Evolutionary conservation across 2,888 invertebrate species (phyloP), one percentile per base, ranked within the genome.

Genomic region (Cataglyphis cursor): DNA sequence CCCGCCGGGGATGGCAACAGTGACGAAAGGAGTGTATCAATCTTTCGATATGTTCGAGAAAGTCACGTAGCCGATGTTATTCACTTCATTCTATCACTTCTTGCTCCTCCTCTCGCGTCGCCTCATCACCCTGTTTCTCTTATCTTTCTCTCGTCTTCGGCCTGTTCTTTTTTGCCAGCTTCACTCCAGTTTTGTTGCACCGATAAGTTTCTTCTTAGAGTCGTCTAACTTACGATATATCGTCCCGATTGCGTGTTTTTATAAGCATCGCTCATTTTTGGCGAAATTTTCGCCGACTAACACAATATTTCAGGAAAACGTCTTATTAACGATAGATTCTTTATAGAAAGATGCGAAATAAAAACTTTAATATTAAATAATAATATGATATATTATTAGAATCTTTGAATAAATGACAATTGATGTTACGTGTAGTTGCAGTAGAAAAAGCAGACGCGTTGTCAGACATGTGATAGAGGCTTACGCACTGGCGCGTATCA

Each of bases 21-120:
- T 85, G 86, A 87, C 83, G 86, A 87, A 87, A 87, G 80, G 80
- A 87, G 85, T 85, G 83, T 85, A 88, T 88, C 88, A 85, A 88
- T 88, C 88, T 87, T 84, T 87, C 84, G 84, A 78, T 82, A 80
- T 74, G 87, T 72, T 65, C 83, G 76, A 82, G 85, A 83, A 82
- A 85, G 85, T 88, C 88, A 88, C 88, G 88, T 88, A 87, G 72
- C n/a, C 74, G 59, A 85, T 85, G 85, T 87, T 87, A 87, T 85
- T 87, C 85, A 84, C 85, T 87, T 85, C 70, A 81, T 87, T 82
- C 65, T 81, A 78, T 73, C 65, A 61, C 66, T n/a, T 44, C 72
- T 21, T 41, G 21, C 57, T 38, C 35, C 44, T 24, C 38, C 5
- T n/a, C n/a, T 28, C 21, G 15, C 35, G 6, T 5, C 18, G 15